These are phyloP conservation scores for Lytechinus pictus DNA, from an alignment of 35 echinoderm and acorn worm genomes.

Conservation along the genomic window DNA sequence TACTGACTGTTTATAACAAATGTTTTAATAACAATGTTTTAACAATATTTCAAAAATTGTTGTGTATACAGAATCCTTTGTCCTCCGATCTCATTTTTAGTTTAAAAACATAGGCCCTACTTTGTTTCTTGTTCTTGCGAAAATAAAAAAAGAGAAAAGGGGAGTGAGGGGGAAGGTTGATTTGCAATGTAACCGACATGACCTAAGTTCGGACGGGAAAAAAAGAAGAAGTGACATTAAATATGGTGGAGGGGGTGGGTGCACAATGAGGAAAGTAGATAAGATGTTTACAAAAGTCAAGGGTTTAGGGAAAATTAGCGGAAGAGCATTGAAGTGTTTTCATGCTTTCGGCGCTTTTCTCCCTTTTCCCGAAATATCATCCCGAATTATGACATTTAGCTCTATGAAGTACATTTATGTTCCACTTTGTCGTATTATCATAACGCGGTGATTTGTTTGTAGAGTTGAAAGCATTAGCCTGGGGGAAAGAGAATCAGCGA, in stretches of 20 bases:
- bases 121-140: background rate
- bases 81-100: too few species aligned
- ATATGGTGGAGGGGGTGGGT: background rate
- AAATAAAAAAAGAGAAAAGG: background rate
- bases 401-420: background rate
- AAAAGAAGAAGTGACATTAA: background rate
- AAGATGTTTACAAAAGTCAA: background rate
- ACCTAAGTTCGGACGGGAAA: background rate
- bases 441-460: background rate
- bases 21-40: too few species aligned
- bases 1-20: too few species aligned
- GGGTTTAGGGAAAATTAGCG: background rate
- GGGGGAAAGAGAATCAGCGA: background rate
- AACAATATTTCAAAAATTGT: too few species aligned
- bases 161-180: background rate
- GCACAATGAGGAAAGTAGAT: background rate
- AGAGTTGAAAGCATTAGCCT: slow-evolving; percentile 2
- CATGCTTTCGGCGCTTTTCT: background rate
- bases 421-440: background rate
- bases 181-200: too few species aligned
- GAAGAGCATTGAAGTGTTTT: background rate
- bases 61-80: too few species aligned
- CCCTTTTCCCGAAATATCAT: background rate
- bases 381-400: background rate
- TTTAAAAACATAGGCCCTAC: too few species aligned